phyloP scores from a whole-genome alignment of 2,888 invertebrate species.

The Byasa hedistus region DNA sequence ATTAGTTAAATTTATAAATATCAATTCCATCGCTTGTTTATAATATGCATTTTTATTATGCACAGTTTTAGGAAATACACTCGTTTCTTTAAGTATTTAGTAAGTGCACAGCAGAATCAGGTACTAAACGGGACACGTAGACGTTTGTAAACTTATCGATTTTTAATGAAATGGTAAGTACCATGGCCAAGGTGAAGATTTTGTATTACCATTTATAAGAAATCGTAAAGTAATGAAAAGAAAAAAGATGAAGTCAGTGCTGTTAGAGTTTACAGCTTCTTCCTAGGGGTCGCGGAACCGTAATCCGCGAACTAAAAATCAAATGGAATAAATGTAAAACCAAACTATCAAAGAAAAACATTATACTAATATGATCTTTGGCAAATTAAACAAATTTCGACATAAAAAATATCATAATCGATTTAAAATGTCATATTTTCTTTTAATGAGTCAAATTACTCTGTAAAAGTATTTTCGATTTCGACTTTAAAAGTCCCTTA shows the following conservation, averaged over 20 bases:
- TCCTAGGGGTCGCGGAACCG: too few relatives aligned
- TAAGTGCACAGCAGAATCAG: constrained; percentile 21
- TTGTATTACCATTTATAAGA: constrained; percentile 11
- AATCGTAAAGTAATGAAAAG: constrained; percentile 2
- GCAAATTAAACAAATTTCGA: constrained; percentile 20
- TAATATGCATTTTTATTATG: constrained; percentile 35
- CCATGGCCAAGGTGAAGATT: constrained; percentile 30
- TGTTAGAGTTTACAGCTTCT: too few relatives aligned
- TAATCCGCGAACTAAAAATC: background rate
- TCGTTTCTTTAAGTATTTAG: constrained; percentile 4
- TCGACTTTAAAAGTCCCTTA: background rate
- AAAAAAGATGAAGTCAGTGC: too few relatives aligned
- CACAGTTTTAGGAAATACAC: constrained; percentile 6
- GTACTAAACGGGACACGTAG: constrained; percentile 17
- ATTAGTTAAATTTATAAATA: constrained; percentile 37
- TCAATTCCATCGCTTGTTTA: constrained; percentile 65
- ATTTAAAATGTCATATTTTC: background rate
- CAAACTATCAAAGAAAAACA: background rate
- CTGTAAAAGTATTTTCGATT: background rate
- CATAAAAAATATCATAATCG: background rate
- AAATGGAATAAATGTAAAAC: background rate
- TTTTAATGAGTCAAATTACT: background rate
- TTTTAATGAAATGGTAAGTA: constrained; percentile 33
- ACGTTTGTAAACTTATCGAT: constrained; percentile 10
- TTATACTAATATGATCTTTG: constrained; percentile 26